These are phyloP conservation scores for Prionace glauca DNA, from an alignment of 2,797 vertebrate species.

Conservation along the genomic window DNA sequence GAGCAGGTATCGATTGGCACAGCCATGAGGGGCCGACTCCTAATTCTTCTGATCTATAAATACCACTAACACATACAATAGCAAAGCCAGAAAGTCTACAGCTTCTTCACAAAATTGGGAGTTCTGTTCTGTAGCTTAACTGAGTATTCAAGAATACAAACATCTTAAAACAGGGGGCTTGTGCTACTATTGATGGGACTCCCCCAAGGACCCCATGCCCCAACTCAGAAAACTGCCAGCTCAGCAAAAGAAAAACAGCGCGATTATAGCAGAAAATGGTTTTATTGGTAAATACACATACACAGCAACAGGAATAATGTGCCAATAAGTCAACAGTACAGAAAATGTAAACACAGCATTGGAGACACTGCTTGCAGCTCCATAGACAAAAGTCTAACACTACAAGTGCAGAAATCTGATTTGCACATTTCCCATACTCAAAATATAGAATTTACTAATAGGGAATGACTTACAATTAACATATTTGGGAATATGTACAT, in stretches of 20 bases:
- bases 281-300: constrained; percentile 14
- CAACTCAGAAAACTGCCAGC: background rate
- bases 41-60: background rate
- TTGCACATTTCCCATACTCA: background rate
- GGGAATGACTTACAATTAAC: background rate
- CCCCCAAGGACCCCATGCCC: background rate
- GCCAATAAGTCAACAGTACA: background rate
- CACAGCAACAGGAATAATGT: background rate
- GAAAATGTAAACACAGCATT: background rate
- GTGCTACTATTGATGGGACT: background rate
- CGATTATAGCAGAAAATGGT: background rate
- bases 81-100: background rate
- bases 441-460: background rate
- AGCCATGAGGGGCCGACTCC: too few species aligned
- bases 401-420: background rate
- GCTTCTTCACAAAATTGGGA: background rate
- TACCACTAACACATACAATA: background rate
- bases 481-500: background rate
- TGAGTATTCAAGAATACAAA: background rate
- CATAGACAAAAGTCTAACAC: background rate
- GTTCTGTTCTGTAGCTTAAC: background rate
- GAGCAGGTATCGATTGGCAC: too few species aligned
- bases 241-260: background rate
- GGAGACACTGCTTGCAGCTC: background rate
- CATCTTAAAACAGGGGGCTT: background rate